These are phyloP conservation scores for Lacerta agilis DNA, from an alignment of 2,797 vertebrate genomes.

Conservation along the genomic window DNA sequence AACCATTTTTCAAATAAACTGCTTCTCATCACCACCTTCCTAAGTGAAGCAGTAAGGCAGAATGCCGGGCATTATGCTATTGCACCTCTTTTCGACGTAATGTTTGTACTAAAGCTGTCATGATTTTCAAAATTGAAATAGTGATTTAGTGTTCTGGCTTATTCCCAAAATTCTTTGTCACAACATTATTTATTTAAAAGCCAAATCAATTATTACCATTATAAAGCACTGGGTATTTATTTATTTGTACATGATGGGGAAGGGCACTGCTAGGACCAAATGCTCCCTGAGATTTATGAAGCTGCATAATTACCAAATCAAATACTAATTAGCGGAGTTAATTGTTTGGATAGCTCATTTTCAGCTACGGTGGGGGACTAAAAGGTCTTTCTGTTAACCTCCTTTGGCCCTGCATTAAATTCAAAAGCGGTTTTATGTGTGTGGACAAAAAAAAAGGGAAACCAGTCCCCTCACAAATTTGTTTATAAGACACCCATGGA, in stretches of 20 bases:
- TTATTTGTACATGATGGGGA: slow-evolving; percentile 9
- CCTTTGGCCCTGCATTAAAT: slow-evolving; percentile 18
- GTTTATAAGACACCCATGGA: slow-evolving; percentile 31
- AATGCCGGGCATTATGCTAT: slow-evolving; percentile 49
- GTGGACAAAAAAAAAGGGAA: not conserved
- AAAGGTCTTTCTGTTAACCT: slow-evolving; percentile 32
- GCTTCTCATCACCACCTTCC: slow-evolving; percentile 44
- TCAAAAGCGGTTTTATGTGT: not conserved
- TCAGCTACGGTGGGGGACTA: slow-evolving; percentile 12
- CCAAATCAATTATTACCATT: slow-evolving; percentile 42
- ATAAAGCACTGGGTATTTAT: slow-evolving; percentile 7
- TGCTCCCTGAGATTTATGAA: slow-evolving; percentile 51
- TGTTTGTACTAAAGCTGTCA: slow-evolving; percentile 63
- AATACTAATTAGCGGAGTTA: slow-evolving; percentile 43
- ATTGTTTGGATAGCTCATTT: slow-evolving; percentile 54
- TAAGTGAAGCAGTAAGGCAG: slow-evolving; percentile 57
- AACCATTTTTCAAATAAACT: slow-evolving; percentile 57
- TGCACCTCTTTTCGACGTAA: slow-evolving; percentile 56
- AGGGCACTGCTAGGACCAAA: slow-evolving; percentile 41
- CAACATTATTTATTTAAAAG: slow-evolving; percentile 64
- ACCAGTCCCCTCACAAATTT: slow-evolving; percentile 8
- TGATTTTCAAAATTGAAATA: slow-evolving; percentile 59
- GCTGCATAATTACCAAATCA: slow-evolving; percentile 32
- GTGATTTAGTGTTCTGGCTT: slow-evolving; percentile 69
- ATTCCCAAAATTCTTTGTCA: slow-evolving; percentile 70